Evolutionary conservation across 2,888 invertebrate species (phyloP), one percentile per base, ranked within the genome.

Genomic region (Spisula subtruncata): DNA sequence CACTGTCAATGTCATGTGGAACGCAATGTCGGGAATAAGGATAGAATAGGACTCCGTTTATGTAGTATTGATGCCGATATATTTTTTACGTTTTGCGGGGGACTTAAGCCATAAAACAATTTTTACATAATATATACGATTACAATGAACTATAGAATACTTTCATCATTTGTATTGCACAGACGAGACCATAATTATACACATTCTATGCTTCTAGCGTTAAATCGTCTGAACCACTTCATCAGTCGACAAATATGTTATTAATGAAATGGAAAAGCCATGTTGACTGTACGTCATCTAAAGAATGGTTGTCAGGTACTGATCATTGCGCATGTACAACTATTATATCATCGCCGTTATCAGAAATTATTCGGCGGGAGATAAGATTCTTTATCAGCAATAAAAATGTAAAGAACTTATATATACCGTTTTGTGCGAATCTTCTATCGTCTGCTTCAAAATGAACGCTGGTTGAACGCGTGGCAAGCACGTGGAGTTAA

Each of bases 381-480:
- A 87, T 80, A 41, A 41, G 79, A 54, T 83, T 32, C 83, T 87
- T 83, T 60, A 60, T 83, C 51, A 87, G 60, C 46, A 83, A 46
- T n/a, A 83, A 32, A 41, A 48, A 86, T 81, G 86, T 85, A 82
- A 84, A 35, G 75, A 75, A 84, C 85, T 84, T 85, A 87, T 87
- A 81, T 87, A 66, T 85, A 71, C 81, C 81, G 81, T 81, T 66
- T 66, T 81, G 81, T 87, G 87, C 87, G 83, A 81, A 81, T 35
- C 20, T 41, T 48, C 66, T 54, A 25, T 82, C 66, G 89, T 86
- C 75, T 86, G 60, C 79, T 46, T 79, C 35, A 80, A 75, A 75
- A 56, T n/a, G 80, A 85, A 80, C 79, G 35, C 46, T n/a, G n/a
- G 35, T 54, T 54, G 8, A 80, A n/a, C 85, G 85, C 80, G 25